Evolutionary conservation across 2,888 invertebrate species (phyloP), one percentile per base, ranked within the genome.

Genomic region (Sinohyriopsis cumingii): DNA sequence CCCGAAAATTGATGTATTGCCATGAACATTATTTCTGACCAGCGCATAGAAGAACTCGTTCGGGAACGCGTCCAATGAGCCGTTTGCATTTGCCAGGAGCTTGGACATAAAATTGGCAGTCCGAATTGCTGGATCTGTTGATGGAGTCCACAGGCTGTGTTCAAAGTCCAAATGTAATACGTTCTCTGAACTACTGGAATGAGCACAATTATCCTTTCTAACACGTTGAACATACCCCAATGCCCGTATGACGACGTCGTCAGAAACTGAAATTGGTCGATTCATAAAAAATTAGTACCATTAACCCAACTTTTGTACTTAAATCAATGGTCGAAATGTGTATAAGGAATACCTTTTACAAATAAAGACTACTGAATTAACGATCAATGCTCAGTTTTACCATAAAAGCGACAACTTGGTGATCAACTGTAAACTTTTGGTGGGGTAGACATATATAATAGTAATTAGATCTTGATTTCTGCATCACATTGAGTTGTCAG

Each of bases 191-290:
- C 86, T 85, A 12, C 77, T 80, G 1, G 45, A 45, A 45, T 45
- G 9, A 15, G 69, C 67, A 69, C 86, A 85, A 12, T 61, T 57
- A 20, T 63, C 70, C 28, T 61, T 69, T 28, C 80, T 78, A n/a
- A 85, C 77, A 20, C 73, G 65, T 9, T 78, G 76, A 25, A 86
- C 85, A 68, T 85, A 85, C 55, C 83, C 81, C 68, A 86, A 71
- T 19, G 84, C 82, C 33, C 15, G 12, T 45, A 15, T 45, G 15
- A 45, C 45, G 45, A 45, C 45, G 45, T 45, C 45, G 15, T 45
- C 15, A 3, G 45, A 45, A 45, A 45, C 45, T 45, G 45, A 45
- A 45, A 45, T 12, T 45, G 15, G 45, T 12, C 2, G 15, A 45
- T 15, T 45, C 12, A 45, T 45, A 45, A 12, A 45, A 45, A 12